A percentile compares a stretch with the other conserved stretches of the same genome.
Conservation (phyloP, 2,888 invertebrate genomes). For the Endomychus coccineus region DNA sequence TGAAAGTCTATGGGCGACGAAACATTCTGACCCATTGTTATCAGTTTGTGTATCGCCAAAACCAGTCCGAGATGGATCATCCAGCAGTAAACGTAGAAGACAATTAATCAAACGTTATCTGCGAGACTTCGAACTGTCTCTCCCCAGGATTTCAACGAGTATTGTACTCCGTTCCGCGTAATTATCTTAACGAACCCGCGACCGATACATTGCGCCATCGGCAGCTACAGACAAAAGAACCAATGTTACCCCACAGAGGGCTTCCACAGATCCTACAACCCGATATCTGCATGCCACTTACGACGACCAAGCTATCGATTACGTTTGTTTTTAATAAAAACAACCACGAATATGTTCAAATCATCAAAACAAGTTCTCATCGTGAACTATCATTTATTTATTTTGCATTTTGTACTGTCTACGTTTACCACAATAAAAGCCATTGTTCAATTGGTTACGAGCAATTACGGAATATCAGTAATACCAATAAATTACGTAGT, state of each 20-base stretch:
- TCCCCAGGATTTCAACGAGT: constrained; percentile 23
- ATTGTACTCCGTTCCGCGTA: constrained; percentile 29
- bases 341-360: too few relatives aligned
- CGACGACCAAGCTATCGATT: too few relatives aligned
- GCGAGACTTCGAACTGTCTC: constrained; percentile 26
- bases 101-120: constrained; percentile 44
- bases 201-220: constrained; percentile 15
- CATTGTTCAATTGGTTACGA: too few relatives aligned
- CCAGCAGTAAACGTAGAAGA: constrained; percentile 34
- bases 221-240: constrained; percentile 18
- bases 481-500: too few relatives aligned
- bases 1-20: constrained; percentile 32
- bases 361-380: too few relatives aligned
- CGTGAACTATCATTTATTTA: too few relatives aligned
- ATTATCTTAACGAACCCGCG: constrained; percentile 31
- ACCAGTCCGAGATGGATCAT: constrained; percentile 39
- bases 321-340: too few relatives aligned
- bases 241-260: constrained; percentile 14
- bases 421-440: too few relatives aligned
- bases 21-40: constrained; percentile 28
- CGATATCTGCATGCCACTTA: constrained; percentile 11
- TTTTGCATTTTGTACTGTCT: too few relatives aligned
- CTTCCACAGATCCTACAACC: constrained; percentile 12
- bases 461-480: too few relatives aligned
- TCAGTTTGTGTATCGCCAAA: constrained; percentile 34